phyloP scores from a whole-genome alignment of 2,113 vertebrate genomes.

The Serinus canaria region DNA sequence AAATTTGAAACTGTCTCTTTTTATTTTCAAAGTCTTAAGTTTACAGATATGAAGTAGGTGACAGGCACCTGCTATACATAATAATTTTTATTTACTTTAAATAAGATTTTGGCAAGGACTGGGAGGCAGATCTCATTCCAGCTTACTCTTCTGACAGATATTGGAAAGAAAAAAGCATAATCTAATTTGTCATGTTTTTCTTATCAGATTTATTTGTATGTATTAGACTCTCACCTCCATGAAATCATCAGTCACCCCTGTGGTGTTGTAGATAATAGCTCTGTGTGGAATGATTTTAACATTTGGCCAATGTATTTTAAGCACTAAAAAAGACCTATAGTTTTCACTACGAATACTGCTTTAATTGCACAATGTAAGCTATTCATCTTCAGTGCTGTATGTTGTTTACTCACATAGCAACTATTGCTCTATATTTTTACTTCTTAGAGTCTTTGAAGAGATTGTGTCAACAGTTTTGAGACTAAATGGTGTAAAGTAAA shows the following conservation, averaged over 20 bases:
- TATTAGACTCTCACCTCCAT: neutral
- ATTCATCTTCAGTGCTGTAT: neutral
- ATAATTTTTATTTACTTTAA: neutral
- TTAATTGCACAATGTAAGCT: neutral
- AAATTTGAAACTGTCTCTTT: neutral
- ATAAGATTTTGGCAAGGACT: neutral
- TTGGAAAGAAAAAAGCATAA: neutral
- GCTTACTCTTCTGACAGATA: neutral
- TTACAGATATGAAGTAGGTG: neutral
- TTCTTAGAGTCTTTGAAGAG: neutral
- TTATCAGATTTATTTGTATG: slow-evolving; percentile 1
- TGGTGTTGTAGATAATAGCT: neutral
- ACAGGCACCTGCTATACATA: neutral
- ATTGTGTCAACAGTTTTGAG: neutral
- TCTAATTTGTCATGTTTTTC: neutral
- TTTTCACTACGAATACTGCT: neutral
- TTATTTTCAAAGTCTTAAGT: neutral
- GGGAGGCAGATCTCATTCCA: neutral
- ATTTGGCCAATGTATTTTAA: neutral
- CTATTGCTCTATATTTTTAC: neutral
- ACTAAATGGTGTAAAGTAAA: neutral
- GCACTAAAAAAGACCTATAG: neutral
- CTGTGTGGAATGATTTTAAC: neutral
- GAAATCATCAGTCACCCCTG: neutral
- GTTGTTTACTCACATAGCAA: neutral